Percentiles rank a stretch among this genome's conserved stretches.
Conservation (phyloP, 2,797 vertebrate species). For the Tapirus indicus region DNA sequence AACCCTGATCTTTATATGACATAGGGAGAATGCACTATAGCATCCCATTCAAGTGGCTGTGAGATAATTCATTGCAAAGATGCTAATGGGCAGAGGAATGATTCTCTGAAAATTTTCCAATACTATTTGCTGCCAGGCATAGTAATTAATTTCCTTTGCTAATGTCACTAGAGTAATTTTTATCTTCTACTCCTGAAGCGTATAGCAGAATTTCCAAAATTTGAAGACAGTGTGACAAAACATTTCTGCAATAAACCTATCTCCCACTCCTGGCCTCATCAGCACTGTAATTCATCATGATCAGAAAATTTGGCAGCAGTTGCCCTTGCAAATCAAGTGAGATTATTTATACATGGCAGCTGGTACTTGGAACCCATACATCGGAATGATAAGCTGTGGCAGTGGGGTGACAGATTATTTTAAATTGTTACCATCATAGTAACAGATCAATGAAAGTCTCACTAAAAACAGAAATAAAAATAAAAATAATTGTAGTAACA, state of each 20-base stretch:
- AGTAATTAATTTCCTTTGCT: slow-evolving; percentile 16
- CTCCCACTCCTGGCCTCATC: not conserved
- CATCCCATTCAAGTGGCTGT: not conserved
- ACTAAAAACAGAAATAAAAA: not conserved
- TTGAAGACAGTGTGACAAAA: not conserved
- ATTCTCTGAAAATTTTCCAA: not conserved
- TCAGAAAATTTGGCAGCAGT: not conserved
- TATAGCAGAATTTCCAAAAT: not conserved
- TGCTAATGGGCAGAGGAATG: not conserved
- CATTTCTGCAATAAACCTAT: not conserved
- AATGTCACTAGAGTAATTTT: not conserved
- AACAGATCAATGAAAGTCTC: not conserved
- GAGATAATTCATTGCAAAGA: not conserved
- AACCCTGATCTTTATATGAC: not conserved
- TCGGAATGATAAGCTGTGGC: not conserved
- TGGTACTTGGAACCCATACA: not conserved
- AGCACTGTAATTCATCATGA: not conserved
- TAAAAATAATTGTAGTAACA: not conserved
- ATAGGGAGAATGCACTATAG: not conserved
- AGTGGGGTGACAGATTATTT: not conserved
- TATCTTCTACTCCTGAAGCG: slow-evolving; percentile 18
- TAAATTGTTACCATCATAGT: not conserved
- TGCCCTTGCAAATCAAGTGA: not conserved
- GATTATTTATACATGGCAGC: not conserved
- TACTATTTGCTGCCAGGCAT: not conserved